Percentiles rank a stretch among this genome's conserved stretches.
Evolutionary conservation across 2,888 invertebrate species (phyloP).

Genomic region (Tetragonula carbonaria): DNA sequence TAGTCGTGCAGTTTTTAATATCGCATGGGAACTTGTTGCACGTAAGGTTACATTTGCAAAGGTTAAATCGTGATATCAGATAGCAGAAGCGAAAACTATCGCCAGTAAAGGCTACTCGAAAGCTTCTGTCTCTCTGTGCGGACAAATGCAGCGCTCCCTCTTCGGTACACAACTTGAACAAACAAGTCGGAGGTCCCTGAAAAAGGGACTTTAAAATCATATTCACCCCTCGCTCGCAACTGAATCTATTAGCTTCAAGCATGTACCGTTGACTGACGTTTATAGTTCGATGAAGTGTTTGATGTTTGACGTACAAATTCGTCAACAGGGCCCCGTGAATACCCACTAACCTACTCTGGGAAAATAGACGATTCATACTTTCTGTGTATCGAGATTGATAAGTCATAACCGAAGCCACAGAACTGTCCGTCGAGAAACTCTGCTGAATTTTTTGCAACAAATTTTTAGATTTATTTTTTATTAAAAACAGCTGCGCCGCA

Average conservation of each 20-base stretch:
- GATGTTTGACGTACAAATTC: slow-evolving; percentile 37
- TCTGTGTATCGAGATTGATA: background rate
- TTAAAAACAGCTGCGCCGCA: too few species aligned
- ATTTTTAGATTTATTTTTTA: background rate
- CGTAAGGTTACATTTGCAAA: slow-evolving; percentile 6
- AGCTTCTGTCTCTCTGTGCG: slow-evolving; percentile 13
- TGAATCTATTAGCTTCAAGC: slow-evolving; percentile 51
- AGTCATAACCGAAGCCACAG: too few species aligned
- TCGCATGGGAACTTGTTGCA: slow-evolving; percentile 39
- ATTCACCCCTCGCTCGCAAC: slow-evolving; percentile 46
- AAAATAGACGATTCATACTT: background rate
- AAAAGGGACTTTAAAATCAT: slow-evolving; percentile 47
- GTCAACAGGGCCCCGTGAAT: background rate
- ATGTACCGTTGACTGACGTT: slow-evolving; percentile 28
- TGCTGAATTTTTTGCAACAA: too few species aligned
- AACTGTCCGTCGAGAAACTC: too few species aligned
- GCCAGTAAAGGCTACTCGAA: slow-evolving; percentile 24
- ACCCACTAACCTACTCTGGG: background rate
- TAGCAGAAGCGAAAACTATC: slow-evolving; percentile 1
- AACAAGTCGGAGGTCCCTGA: slow-evolving; percentile 37
- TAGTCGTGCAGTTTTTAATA: background rate
- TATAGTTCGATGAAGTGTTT: slow-evolving; percentile 31
- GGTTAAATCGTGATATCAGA: slow-evolving; percentile 19
- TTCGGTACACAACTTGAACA: slow-evolving; percentile 47
- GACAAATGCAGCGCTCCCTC: slow-evolving; percentile 27